Conservation (phyloP, 2,888 invertebrate genomes). For the Orthosia cruda region DNA sequence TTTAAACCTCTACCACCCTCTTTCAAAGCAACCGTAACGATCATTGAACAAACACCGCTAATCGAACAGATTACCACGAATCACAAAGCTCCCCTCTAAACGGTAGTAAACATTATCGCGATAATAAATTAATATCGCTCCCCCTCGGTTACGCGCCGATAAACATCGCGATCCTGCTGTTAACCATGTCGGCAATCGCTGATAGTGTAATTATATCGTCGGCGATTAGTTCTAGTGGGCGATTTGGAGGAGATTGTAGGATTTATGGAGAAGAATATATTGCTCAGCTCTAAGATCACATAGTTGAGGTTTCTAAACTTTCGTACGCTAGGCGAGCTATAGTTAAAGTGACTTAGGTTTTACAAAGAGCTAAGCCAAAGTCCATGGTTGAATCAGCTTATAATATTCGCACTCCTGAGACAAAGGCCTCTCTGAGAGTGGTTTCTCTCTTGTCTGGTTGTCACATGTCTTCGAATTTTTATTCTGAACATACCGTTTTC, state of each 20-base stretch:
- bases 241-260: slow-evolving; percentile 25
- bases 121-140: slow-evolving; percentile 76
- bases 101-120: slow-evolving; percentile 72
- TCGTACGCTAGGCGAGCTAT: too few species aligned
- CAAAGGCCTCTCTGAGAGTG: too few species aligned
- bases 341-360: too few species aligned
- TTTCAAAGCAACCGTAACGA: slow-evolving; percentile 27
- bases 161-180: slow-evolving; percentile 68
- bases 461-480: too few species aligned
- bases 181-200: slow-evolving; percentile 59
- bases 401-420: too few species aligned
- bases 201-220: slow-evolving; percentile 68
- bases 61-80: slow-evolving; percentile 59
- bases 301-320: too few species aligned
- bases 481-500: too few species aligned
- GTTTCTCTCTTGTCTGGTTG: too few species aligned
- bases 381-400: too few species aligned
- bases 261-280: slow-evolving; percentile 18
- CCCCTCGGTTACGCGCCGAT: slow-evolving; percentile 73
- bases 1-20: background rate
- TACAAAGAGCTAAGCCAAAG: too few species aligned
- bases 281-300: too few species aligned
- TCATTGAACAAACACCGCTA: slow-evolving; percentile 53
- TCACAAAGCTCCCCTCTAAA: slow-evolving; percentile 66
- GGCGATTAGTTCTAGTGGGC: slow-evolving; percentile 47